Evolutionary conservation across 2,888 invertebrate genomes (phyloP), one percentile per base, ranked within the genome.

Genomic region (Margaritifera margaritifera): DNA sequence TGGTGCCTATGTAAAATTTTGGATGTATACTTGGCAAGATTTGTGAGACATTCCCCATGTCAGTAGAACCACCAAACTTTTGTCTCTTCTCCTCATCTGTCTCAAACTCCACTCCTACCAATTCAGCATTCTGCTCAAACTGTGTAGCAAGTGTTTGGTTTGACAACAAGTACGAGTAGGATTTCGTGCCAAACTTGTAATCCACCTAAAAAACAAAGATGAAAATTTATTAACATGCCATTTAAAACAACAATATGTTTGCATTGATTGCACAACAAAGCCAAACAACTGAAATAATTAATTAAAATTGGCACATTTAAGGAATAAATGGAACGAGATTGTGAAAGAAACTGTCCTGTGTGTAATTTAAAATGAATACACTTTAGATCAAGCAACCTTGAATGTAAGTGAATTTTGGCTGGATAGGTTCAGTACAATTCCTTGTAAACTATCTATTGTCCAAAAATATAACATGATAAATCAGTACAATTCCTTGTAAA

Each of bases 1-100:
- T 69, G 4, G 86, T 84, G 50, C 86, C 87, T 22, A 87, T 80
- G 68, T 74, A 72, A 62, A 80, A 86, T 64, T 81, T 83, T 0
- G 87, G 87, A 66, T 89, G 88, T 19, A 89, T 84, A 64, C 85
- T 85, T 5, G 89, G 89, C 22, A 89, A 79, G 15, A 84, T 81
- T 56, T 86, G 83, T 4, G 87, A 87, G 6, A 89, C 86, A 71
- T 89, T 88, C 2, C 89, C 89, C 86, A 88, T 87, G 61, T 89
- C 89, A 5, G 88, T 85, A 6, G 88, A 89, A 2, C 88, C 88
- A 15, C 81, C 84, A 67, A 77, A 82, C 63, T 78, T 82, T n/a
- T 69, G 62, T 11, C 68, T 69, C 19, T 71, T 77, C 25, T 74
- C 75, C 52, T 75, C 74, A 25, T 79, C 71, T 53, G 75, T 75